Conservation (phyloP, 2,113 vertebrate genomes). For the Ictalurus furcatus region DNA sequence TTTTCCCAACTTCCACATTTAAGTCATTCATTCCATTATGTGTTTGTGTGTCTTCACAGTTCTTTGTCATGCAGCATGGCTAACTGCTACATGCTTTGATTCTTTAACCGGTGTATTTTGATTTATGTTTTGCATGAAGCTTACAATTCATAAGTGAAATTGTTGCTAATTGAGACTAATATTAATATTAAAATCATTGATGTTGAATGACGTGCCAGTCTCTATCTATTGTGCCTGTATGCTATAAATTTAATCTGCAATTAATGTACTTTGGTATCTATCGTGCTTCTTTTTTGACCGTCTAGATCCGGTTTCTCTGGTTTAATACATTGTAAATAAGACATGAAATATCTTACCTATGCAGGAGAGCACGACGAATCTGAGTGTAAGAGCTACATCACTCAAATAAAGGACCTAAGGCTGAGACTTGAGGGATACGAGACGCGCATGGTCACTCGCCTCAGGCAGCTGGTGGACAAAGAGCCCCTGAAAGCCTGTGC, state of each 20-base stretch:
- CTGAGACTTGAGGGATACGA: slow-evolving; percentile 88
- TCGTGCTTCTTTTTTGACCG: neutral
- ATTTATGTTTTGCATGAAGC: slow-evolving; percentile 12
- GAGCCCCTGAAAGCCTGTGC: slow-evolving; percentile 83
- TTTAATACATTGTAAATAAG: neutral
- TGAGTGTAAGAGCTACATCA: slow-evolving; percentile 82
- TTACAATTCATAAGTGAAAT: neutral
- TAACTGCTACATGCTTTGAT: neutral
- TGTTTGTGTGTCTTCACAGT: neutral
- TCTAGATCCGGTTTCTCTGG: neutral
- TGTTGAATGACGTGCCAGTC: neutral
- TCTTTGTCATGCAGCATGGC: neutral
- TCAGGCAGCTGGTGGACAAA: slow-evolving; percentile 81
- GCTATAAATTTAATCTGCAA: neutral
- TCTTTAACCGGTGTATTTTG: neutral
- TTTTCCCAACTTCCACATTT: neutral
- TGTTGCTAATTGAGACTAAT: neutral
- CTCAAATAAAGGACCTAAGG: slow-evolving; percentile 85
- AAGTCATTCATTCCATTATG: neutral
- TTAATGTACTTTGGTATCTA: neutral
- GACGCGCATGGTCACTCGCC: slow-evolving; percentile 77
- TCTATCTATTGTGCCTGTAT: neutral
- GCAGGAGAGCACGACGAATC: slow-evolving; percentile 90
- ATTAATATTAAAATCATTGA: neutral
- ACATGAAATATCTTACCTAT: neutral